Percentiles rank a stretch among this genome's conserved stretches.
Conservation (phyloP, 2,797 vertebrate genomes). For the Chaenodraco wilsoni region DNA sequence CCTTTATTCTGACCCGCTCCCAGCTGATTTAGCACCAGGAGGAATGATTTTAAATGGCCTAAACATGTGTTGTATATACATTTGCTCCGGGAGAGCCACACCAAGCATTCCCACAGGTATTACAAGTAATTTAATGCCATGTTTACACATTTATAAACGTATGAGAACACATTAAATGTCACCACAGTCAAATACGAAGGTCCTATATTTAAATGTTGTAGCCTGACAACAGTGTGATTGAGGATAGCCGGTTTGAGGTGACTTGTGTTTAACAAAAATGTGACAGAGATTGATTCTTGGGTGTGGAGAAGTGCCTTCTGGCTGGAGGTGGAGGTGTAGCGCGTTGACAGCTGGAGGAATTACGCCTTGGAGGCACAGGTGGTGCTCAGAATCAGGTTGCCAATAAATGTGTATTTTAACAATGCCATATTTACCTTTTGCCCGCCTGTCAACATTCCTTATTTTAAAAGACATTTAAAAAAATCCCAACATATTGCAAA, state of each 20-base stretch:
- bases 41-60: slow-evolving; percentile 29
- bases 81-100: slow-evolving; percentile 20
- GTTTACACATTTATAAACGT: slow-evolving; percentile 42
- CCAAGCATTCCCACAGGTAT: slow-evolving; percentile 21
- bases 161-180: slow-evolving; percentile 23
- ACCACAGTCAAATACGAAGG: background rate
- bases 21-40: slow-evolving; percentile 33
- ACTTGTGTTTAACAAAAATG: background rate
- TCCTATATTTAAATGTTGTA: slow-evolving; percentile 33
- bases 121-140: slow-evolving; percentile 2
- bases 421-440: slow-evolving; percentile 64
- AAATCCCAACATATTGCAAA: slow-evolving; percentile 19
- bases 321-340: slow-evolving; percentile 17
- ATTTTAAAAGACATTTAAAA: background rate
- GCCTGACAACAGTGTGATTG: background rate
- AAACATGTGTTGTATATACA: slow-evolving; percentile 27
- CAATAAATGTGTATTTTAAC: slow-evolving; percentile 65
- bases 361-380: slow-evolving; percentile 51
- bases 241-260: slow-evolving; percentile 17
- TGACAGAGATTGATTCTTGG: slow-evolving; percentile 26
- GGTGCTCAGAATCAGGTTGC: slow-evolving; percentile 51
- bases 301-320: slow-evolving; percentile 43
- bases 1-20: slow-evolving; percentile 25
- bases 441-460: slow-evolving; percentile 64
- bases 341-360: slow-evolving; percentile 48